These are phyloP conservation scores for Ellobium chinense DNA, from an alignment of 2,888 invertebrate species.

Conservation along the genomic window DNA sequence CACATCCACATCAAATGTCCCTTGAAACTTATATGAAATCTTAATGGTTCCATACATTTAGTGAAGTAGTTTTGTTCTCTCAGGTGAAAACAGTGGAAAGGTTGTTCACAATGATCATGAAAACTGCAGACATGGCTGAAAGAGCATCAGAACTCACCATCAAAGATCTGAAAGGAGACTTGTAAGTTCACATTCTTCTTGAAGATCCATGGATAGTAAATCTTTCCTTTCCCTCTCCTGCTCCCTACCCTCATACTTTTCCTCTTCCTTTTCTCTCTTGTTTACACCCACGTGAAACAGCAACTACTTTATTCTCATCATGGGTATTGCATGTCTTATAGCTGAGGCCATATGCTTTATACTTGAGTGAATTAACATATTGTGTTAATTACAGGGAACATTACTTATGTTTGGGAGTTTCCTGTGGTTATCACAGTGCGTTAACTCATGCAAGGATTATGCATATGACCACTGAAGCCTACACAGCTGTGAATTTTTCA, in stretches of 20 bases:
- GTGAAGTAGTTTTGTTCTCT: background rate
- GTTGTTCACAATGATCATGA: slow-evolving; percentile 18
- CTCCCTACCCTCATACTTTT: background rate
- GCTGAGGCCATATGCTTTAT: too few species aligned
- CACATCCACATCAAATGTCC: background rate
- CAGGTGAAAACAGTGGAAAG: slow-evolving; percentile 11
- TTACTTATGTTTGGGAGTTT: too few species aligned
- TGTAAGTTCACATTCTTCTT: slow-evolving; percentile 54
- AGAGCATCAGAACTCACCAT: slow-evolving; percentile 60
- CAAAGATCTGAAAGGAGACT: slow-evolving; percentile 58
- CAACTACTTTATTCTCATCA: too few species aligned
- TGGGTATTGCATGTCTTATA: too few species aligned
- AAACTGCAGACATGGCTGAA: slow-evolving; percentile 43
- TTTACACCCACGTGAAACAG: background rate
- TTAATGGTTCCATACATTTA: too few species aligned
- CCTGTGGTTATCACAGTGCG: too few species aligned
- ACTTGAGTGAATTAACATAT: too few species aligned
- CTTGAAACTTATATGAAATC: background rate
- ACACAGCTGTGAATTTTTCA: too few species aligned
- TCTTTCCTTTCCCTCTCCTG: background rate
- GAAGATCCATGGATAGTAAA: background rate
- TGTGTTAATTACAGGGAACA: too few species aligned
- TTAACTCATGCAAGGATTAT: too few species aligned
- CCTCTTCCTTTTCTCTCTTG: background rate
- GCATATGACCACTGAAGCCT: too few species aligned